Evolutionary conservation across 2,113 vertebrate genomes (phyloP), one percentile per base, ranked within the genome.

Genomic region (Mugil cephalus): DNA sequence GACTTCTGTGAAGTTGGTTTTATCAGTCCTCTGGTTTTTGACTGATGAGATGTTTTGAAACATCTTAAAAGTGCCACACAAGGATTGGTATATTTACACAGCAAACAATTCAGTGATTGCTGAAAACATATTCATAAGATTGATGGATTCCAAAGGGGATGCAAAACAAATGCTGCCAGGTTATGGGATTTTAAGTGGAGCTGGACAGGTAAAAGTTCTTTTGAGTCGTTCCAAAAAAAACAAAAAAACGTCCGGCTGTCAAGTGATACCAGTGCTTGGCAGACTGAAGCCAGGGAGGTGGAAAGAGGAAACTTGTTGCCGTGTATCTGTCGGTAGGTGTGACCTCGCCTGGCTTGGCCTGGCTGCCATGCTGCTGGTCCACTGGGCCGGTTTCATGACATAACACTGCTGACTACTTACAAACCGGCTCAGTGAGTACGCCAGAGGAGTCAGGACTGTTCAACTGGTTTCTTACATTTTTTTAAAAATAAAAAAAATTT

Each of bases 401-500:
- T 39, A 63, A 71, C 63, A 74, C 34, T 10, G 30, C 2, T 0
- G n/a, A 58, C 15, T 56, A 47, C 30, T 65, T 55, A 53, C 21
- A 85, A 87, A 89, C 88, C 72, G 74, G 86, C 74, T 87, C 6
- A 68, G 81, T 50, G 67, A 86, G 74, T 56, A 43, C 10, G 63
- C 43, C 48, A 63, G 63, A 78, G 34, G n/a, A 64, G 52, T 67
- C 60, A 39, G 38, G 36, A 69, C 66, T 47, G 85, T 62, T 53
- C 2, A 78, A 90, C 84, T 75, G 88, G 77, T 89, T 87, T 66
- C 48, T 74, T 53, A 58, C 30, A 51, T 8, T n/a, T n/a, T n/a
- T n/a, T 62, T 45, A n/a, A 59, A 56, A 67, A 59, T 30, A 73
- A 34, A 45, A 40, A 30, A 2, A 45, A 46, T 3, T 5, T 3